Evolutionary conservation across 1,140 invertebrate species (phyloP), one percentile per base, ranked within the genome.

Genomic region (Amphibalanus amphitrite): DNA sequence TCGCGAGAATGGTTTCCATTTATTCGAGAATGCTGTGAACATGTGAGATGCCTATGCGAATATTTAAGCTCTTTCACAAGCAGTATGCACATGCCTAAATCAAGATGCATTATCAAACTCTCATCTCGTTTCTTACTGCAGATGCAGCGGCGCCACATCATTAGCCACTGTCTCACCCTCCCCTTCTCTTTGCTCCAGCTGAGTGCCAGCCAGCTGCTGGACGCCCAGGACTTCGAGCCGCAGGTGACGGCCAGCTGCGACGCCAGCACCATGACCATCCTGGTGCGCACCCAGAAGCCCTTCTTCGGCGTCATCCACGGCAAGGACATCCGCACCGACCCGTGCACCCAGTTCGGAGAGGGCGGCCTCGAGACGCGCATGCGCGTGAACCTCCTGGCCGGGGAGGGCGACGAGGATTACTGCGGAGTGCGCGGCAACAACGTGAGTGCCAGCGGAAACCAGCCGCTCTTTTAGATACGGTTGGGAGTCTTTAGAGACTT

Each of bases 221-320:
- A 67, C 47, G 82, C 86, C 75, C 85, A 82, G 67, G 90, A 92
- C 73, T 92, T 93, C 80, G 83, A 87, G 26, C 90, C 90, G 28
- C 86, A 86, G 75, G 91, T 94, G 28, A 88, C 88, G 70, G 91
- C 91, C 70, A 90, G 89, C 73, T 94, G 92, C 80, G 91, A 92
- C 81, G 87, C 86, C 65, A 89, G 89, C 28, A 85, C 87, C 72
- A 93, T 93, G 90, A 91, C 89, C 76, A 91, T 93, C 76, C 87
- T 85, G 10, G 89, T 93, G 40, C 86, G 86, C 76, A 89, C 92
- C 76, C 89, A 88, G 79, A 85, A 83, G 74, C 85, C 85, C 73
- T 87, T 87, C 76, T 78, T 82, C 47, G 82, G 82, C 28, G 65
- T 67, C n/a, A 28, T 67, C 26, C 65, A 67, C 65, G 65, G 26